phyloP scores from a whole-genome alignment of 2,113 vertebrate species.

The Erinaceus europaeus region DNA sequence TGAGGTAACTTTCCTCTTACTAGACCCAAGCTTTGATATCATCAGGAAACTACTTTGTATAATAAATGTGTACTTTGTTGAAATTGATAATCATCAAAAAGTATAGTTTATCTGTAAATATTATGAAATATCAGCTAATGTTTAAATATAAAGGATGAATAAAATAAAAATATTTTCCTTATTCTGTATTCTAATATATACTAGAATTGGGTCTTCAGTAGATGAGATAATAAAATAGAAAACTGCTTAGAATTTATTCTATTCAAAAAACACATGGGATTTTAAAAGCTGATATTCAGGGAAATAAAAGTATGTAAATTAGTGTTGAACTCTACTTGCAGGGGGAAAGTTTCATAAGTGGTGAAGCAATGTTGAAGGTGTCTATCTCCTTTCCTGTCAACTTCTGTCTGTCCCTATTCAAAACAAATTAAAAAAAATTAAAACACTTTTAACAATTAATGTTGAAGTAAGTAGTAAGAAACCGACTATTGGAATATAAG shows the following conservation, averaged over 20 bases:
- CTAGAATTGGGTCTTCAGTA: not conserved
- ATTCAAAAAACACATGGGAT: not conserved
- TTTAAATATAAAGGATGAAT: not conserved
- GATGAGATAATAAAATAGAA: not conserved
- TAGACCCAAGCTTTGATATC: not conserved
- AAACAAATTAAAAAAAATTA: no score
- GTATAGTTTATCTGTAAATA: not conserved
- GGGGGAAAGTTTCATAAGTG: no score
- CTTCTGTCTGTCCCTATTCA: no score
- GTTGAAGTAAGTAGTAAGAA: not conserved
- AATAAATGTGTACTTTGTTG: not conserved
- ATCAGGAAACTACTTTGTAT: not conserved
- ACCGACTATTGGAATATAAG: no score
- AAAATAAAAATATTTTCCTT: not conserved
- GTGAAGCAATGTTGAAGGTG: no score
- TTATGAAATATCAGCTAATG: not conserved
- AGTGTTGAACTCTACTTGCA: no score
- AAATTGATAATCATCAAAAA: not conserved
- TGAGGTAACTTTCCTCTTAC: not conserved
- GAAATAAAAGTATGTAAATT: not conserved
- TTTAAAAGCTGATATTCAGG: not conserved
- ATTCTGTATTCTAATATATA: not conserved
- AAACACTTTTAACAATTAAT: no score
- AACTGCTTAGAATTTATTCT: not conserved
- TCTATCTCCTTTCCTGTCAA: no score